Conservation (phyloP, 2,888 invertebrate species). For the Acleris holmiana region DNA sequence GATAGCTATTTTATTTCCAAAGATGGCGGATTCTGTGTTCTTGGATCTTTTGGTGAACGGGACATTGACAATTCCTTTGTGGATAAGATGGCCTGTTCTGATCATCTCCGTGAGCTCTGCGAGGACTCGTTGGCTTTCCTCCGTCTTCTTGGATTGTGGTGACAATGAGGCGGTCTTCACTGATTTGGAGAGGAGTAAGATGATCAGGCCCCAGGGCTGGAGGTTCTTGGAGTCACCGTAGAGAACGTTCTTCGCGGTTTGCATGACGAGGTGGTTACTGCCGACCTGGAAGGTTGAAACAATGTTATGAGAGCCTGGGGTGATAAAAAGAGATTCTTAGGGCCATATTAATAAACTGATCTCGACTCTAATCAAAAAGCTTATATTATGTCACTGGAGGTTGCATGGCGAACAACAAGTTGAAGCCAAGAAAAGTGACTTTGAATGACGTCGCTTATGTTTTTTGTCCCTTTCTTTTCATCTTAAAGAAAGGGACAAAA, state of each 20-base stretch:
- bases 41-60: constrained; percentile 82
- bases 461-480: too few species aligned
- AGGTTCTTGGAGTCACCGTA: constrained; percentile 93
- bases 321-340: neutral
- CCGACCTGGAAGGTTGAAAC: constrained; percentile 84
- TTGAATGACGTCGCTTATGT: too few species aligned
- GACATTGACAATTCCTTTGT: constrained; percentile 85
- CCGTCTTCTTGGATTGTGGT: constrained; percentile 84
- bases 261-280: constrained; percentile 93
- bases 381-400: too few species aligned
- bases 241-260: constrained; percentile 92
- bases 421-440: too few species aligned
- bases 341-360: too few species aligned
- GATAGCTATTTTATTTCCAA: constrained; percentile 95
- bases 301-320: too few species aligned
- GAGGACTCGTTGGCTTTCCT: constrained; percentile 75
- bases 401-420: too few species aligned
- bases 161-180: constrained; percentile 83
- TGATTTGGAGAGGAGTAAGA: constrained; percentile 92
- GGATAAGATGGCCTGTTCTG: constrained; percentile 92
- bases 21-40: constrained; percentile 89
- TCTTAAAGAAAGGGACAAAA: too few species aligned
- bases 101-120: constrained; percentile 94
- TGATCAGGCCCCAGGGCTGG: constrained; percentile 94
- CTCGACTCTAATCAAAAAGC: too few species aligned